Conservation (phyloP, 2,888 invertebrate species). For the Palloptera scutellata region DNA sequence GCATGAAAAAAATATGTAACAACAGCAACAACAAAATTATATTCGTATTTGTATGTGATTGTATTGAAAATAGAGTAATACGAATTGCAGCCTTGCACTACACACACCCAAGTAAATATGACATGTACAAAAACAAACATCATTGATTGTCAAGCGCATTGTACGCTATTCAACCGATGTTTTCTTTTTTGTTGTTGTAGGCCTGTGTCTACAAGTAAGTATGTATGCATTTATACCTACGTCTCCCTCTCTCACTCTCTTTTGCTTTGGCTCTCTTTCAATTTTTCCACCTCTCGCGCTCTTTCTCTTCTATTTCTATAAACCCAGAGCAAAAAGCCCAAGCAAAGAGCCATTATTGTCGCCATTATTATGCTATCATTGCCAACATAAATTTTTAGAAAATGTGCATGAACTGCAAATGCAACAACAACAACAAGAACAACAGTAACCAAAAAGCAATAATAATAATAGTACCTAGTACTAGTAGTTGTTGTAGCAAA, state of each 20-base stretch:
- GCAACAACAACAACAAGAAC: neutral
- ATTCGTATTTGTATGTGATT: slow-evolving; percentile 3
- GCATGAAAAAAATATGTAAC: neutral
- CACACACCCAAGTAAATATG: slow-evolving; percentile 19
- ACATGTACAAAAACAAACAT: neutral
- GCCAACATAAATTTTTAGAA: slow-evolving; percentile 19
- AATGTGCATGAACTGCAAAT: neutral
- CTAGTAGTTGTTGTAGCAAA: too few species aligned
- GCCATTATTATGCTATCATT: slow-evolving; percentile 23
- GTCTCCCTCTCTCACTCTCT: too few species aligned
- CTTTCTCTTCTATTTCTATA: too few species aligned
- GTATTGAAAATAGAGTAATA: neutral
- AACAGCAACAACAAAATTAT: neutral
- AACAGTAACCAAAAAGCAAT: neutral
- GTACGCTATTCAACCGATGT: slow-evolving; percentile 17
- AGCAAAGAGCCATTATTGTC: slow-evolving; percentile 16
- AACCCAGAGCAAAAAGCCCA: too few species aligned
- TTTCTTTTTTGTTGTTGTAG: too few species aligned
- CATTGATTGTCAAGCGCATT: slow-evolving; percentile 18
- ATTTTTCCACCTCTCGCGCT: too few species aligned
- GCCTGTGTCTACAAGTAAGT: too few species aligned
- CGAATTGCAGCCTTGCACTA: slow-evolving; percentile 26
- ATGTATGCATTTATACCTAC: too few species aligned
- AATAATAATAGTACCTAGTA: neutral
- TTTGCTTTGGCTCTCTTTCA: too few species aligned